Base-by-base conservation (phyloP, 2,797 vertebrate species). In the Eupleurogrammus muticus region DNA sequence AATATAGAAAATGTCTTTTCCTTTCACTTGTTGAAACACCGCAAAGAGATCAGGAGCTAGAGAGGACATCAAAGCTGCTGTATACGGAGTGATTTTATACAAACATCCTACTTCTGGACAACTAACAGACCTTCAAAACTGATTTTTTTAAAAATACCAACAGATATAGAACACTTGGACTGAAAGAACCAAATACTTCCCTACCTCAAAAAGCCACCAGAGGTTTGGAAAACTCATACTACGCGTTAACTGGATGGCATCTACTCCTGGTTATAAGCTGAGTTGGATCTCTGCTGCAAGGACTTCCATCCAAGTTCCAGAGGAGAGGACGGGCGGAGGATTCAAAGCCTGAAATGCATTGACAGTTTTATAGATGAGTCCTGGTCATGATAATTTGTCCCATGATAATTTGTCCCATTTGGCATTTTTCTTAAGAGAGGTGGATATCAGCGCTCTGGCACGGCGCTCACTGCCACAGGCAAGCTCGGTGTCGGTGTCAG, bases 1-100 rank as follows among this genome's bases (percentile, higher is more conserved):
- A 92, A 92, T 92, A 92, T 91, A 92, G 85, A 90, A 92, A 92
- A 90, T 58, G 83, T 88, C 86, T 90, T 83, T 87, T 92, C 87
- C 84, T 89, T 80, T 89, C 87, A 87, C 84, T 87, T 89, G 89
- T 86, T 75, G 66, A 88, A 91, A 91, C 84, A 86, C 86, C 13
- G 82, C 82, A 84, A 89, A 87, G 89, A 90, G 90, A 88, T 89
- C 84, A 84, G 83, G 86, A 82, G 89, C 84, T 87, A 89, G 79
- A 87, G 86, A 89, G 90, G 89, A 92, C 91, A 91, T 90, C 90
- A 87, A 92, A 89, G 90, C 86, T 89, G 90, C 78, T 81, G 89
- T 88, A 90, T 88, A 89, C 90, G 87, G 87, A 89, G 90, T 87
- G 84, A 89, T 77, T 88, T 90, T 82, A 86, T 90, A 92, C 88